Evolutionary conservation across 2,113 vertebrate species (phyloP).

Genomic region (Dasypus novemcinctus): DNA sequence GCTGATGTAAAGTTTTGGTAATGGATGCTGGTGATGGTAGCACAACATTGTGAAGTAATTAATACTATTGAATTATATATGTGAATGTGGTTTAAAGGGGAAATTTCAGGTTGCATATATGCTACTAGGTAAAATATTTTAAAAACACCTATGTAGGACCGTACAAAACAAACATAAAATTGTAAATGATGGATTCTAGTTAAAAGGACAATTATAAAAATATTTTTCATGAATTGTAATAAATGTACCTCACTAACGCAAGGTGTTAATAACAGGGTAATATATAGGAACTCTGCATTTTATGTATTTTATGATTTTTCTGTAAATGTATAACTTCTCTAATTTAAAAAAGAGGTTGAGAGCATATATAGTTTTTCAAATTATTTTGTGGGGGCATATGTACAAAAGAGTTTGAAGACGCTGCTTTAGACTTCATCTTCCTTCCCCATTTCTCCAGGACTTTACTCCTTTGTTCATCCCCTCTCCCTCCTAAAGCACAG

Average conservation of each 20-base stretch:
- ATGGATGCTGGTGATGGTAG: neutral
- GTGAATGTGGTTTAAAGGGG: neutral
- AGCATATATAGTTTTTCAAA: neutral
- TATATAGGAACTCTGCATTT: too few relatives aligned
- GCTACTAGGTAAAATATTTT: neutral
- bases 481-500: neutral
- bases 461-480: neutral
- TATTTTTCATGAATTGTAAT: too few relatives aligned
- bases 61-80: neutral
- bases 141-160: too few relatives aligned
- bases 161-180: too few relatives aligned
- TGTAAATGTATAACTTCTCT: too few relatives aligned
- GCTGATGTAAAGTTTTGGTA: neutral
- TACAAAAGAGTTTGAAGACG: neutral
- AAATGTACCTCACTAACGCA: too few relatives aligned
- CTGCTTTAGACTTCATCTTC: neutral
- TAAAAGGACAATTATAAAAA: too few relatives aligned
- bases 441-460: neutral
- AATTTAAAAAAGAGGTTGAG: too few relatives aligned
- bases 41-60: neutral
- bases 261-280: too few relatives aligned
- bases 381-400: neutral
- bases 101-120: neutral
- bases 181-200: too few relatives aligned
- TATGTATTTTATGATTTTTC: too few relatives aligned